Conservation (phyloP, 1,140 invertebrate genomes). For the Colletes latitarsis region DNA sequence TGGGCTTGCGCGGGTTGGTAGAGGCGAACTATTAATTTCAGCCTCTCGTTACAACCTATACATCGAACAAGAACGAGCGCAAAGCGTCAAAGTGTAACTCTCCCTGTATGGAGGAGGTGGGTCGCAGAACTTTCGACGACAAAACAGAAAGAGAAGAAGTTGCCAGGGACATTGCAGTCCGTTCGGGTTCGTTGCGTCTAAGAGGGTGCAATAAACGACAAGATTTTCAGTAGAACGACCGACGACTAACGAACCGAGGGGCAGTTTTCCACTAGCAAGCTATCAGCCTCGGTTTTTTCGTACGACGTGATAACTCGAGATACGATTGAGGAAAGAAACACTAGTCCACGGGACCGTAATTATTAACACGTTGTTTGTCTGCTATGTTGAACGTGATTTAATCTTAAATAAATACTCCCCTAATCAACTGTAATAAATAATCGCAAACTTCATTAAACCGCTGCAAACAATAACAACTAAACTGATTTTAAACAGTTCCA, state of each 20-base stretch:
- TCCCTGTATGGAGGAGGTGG: conserved; percentile 10
- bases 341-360: not conserved
- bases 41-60: not conserved
- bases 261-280: conserved; percentile 47
- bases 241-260: conserved; percentile 60
- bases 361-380: conserved; percentile 12
- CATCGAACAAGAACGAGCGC: not conserved
- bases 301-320: conserved; percentile 46
- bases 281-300: conserved; percentile 46
- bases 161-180: conserved; percentile 35
- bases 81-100: conserved; percentile 31
- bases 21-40: conserved; percentile 13
- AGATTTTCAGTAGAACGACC: conserved; percentile 63
- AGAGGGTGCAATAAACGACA: conserved; percentile 66
- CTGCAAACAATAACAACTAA: too few species aligned
- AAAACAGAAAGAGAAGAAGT: conserved; percentile 60
- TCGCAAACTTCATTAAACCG: too few species aligned
- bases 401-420: too few species aligned
- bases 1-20: not conserved
- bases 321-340: conserved; percentile 15
- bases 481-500: too few species aligned
- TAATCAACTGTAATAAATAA: too few species aligned
- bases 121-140: conserved; percentile 55
- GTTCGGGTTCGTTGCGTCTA: conserved; percentile 65
- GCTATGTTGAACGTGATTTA: too few species aligned